Conservation (phyloP, 2,888 invertebrate genomes). For the Smittia sp. region DNA sequence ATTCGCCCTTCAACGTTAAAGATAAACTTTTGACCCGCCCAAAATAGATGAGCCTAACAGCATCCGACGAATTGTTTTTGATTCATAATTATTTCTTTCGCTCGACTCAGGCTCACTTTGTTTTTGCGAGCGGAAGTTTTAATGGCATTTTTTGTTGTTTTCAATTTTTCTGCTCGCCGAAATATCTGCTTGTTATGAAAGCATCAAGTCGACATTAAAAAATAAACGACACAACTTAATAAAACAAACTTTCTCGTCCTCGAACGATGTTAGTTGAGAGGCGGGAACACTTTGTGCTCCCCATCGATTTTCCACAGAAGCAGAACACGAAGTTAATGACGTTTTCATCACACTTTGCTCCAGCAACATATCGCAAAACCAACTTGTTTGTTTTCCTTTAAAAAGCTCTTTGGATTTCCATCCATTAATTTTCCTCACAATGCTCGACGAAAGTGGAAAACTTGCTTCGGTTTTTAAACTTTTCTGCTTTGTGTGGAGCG, state of each 20-base stretch:
- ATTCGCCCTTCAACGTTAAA: too few relatives aligned
- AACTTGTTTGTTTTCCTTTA: background rate
- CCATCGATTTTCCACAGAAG: background rate
- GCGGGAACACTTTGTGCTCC: background rate
- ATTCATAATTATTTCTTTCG: background rate
- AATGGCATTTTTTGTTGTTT: background rate
- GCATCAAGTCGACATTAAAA: background rate
- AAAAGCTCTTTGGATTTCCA: background rate
- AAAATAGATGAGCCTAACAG: background rate
- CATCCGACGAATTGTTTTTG: background rate
- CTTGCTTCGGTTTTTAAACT: slow-evolving; percentile 14
- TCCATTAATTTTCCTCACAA: slow-evolving; percentile 6
- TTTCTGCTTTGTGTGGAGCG: background rate
- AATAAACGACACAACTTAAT: background rate
- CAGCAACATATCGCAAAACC: too few relatives aligned
- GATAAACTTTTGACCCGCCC: too few relatives aligned
- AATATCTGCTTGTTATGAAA: background rate
- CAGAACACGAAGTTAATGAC: slow-evolving; percentile 14
- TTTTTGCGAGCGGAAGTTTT: background rate
- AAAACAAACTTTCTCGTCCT: background rate
- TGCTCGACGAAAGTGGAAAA: background rate
- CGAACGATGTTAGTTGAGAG: background rate
- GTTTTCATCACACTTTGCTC: background rate
- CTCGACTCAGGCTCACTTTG: background rate
- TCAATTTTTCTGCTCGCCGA: background rate